These are phyloP conservation scores for Myxocyprinus asiaticus DNA, from an alignment of 2,113 vertebrate species.

Conservation along the genomic window DNA sequence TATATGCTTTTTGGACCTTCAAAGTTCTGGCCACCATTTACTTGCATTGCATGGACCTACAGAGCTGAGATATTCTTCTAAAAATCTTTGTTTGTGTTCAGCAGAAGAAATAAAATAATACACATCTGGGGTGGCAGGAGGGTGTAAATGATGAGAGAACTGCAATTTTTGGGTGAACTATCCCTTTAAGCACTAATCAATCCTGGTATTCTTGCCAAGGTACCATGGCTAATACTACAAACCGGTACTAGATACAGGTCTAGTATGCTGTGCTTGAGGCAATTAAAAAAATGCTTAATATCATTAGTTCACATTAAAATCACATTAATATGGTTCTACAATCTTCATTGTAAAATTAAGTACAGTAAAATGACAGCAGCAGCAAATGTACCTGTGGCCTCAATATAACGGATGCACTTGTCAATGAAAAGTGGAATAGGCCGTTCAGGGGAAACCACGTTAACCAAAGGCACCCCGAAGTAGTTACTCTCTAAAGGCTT, in stretches of 20 bases:
- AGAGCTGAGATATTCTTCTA: too few relatives aligned
- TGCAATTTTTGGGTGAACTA: too few relatives aligned
- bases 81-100: too few relatives aligned
- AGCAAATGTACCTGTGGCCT: slow-evolving; percentile 83
- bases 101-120: too few relatives aligned
- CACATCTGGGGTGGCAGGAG: too few relatives aligned
- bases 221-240: neutral
- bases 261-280: neutral
- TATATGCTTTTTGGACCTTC: too few relatives aligned
- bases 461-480: slow-evolving; percentile 86
- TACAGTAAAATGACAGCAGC: neutral
- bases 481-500: slow-evolving; percentile 91
- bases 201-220: neutral
- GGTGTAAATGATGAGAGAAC: too few relatives aligned
- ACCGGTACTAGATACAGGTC: neutral
- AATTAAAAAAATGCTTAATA: too few relatives aligned
- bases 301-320: neutral
- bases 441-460: slow-evolving; percentile 83
- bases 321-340: neutral
- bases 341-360: too few relatives aligned
- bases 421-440: slow-evolving; percentile 95
- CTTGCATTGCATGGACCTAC: too few relatives aligned
- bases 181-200: neutral
- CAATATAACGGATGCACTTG: slow-evolving; percentile 93
- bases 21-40: too few relatives aligned